Evolutionary conservation across 92 coral and sea anemone genomes (phyloP).

Genomic region (Palythoa heliodiscus): DNA sequence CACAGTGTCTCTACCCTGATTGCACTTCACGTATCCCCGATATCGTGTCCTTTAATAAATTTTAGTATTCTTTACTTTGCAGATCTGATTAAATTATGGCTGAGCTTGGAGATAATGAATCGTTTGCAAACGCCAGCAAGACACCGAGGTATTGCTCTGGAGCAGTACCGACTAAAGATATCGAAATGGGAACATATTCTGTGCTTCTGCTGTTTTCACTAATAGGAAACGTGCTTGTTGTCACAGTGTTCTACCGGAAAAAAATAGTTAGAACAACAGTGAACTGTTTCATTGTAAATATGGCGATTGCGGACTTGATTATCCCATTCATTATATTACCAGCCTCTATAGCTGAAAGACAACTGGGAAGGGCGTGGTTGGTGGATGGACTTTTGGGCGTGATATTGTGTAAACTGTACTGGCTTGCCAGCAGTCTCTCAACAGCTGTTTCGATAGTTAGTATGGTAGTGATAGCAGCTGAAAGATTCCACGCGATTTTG

Average conservation of each 20-base stretch:
- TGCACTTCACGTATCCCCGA: too few relatives aligned
- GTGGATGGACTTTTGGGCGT: constrained; percentile 9
- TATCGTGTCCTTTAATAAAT: background rate
- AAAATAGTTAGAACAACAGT: constrained; percentile 10
- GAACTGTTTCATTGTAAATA: constrained; percentile 24
- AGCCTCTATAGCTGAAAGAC: constrained; percentile 11
- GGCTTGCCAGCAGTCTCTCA: constrained; percentile 31
- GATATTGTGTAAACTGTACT: constrained; percentile 6
- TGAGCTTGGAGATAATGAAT: background rate
- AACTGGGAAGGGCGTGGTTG: background rate
- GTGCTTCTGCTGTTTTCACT: constrained; percentile 11
- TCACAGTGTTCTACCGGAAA: constrained; percentile 27
- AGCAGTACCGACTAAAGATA: background rate
- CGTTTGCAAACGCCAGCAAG: background rate
- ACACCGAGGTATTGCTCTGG: background rate
- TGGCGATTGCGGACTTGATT: constrained; percentile 20
- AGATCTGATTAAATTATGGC: constrained; percentile 3
- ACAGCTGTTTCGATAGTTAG: constrained; percentile 31
- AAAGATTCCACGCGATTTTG: constrained; percentile 33
- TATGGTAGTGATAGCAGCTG: constrained; percentile 33
- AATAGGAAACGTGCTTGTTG: constrained; percentile 12
- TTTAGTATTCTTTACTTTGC: background rate
- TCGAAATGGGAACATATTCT: constrained; percentile 14
- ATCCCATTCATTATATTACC: constrained; percentile 33
- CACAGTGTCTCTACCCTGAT: too few relatives aligned